phyloP scores from a whole-genome alignment of 2,113 vertebrate genomes.

The Podiceps cristatus region DNA sequence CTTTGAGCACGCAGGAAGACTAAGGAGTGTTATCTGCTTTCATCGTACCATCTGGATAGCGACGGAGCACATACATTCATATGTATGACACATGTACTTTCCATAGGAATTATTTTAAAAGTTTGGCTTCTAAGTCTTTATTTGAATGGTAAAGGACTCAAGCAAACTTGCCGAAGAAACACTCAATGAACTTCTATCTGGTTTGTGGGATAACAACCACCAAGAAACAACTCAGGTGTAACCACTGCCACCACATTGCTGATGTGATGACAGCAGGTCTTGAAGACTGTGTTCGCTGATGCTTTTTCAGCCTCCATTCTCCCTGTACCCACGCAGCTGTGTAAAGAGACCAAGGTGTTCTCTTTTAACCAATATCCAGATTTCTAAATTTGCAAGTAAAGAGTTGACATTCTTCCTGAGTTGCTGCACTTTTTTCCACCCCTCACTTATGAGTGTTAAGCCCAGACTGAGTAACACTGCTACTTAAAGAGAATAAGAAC shows the following conservation, averaged over 20 bases:
- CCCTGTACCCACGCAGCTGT: background rate
- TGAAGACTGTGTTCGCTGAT: background rate
- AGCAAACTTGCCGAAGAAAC: background rate
- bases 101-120: background rate
- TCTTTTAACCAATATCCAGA: background rate
- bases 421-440: background rate
- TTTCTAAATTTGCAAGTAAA: background rate
- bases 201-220: background rate
- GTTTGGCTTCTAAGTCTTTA: background rate
- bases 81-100: background rate
- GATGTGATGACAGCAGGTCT: background rate
- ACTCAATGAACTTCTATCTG: background rate
- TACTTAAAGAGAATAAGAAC: background rate
- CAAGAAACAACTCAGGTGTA: background rate
- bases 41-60: background rate
- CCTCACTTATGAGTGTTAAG: background rate
- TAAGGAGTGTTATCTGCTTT: background rate
- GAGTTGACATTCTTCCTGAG: background rate
- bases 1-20: background rate
- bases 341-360: background rate
- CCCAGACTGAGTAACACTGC: background rate
- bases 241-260: background rate
- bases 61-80: background rate
- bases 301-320: background rate
- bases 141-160: background rate